Percentiles rank a stretch among this genome's conserved stretches.
phyloP scores from a whole-genome alignment of 1,140 invertebrate genomes.

The Helicoverpa armigera region DNA sequence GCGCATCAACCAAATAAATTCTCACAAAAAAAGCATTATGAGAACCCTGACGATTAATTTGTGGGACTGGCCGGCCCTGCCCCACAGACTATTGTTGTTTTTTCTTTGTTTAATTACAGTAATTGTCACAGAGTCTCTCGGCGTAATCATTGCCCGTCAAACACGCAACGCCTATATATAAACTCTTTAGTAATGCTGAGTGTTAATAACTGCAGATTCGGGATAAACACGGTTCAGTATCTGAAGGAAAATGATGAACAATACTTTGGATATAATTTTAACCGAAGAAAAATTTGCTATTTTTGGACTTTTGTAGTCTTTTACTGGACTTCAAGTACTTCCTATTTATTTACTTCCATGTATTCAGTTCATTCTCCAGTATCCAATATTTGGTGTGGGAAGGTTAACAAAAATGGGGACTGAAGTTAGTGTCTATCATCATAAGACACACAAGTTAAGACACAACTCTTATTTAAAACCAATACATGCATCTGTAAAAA shows the following conservation, averaged over 20 bases:
- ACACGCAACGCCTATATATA: slow-evolving; percentile 43
- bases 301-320: background rate
- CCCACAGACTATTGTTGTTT: slow-evolving; percentile 32
- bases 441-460: no score
- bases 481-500: background rate
- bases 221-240: background rate
- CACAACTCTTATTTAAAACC: background rate
- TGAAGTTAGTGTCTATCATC: no score
- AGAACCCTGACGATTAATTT: slow-evolving; percentile 38
- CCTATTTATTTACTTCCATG: no score
- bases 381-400: no score
- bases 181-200: slow-evolving; percentile 32
- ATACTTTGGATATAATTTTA: background rate
- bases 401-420: no score
- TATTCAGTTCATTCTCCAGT: no score
- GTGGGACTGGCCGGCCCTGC: slow-evolving; percentile 17
- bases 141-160: slow-evolving; percentile 24
- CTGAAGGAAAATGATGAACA: background rate
- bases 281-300: background rate
- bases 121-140: slow-evolving; percentile 33
- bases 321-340: no score
- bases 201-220: slow-evolving; percentile 3
- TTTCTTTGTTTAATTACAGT: slow-evolving; percentile 36
- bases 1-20: slow-evolving; percentile 12
- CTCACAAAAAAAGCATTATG: slow-evolving; percentile 6